Evolutionary conservation across 2,888 invertebrate genomes (phyloP), one percentile per base, ranked within the genome.

Genomic region (Cordilura impudica): DNA sequence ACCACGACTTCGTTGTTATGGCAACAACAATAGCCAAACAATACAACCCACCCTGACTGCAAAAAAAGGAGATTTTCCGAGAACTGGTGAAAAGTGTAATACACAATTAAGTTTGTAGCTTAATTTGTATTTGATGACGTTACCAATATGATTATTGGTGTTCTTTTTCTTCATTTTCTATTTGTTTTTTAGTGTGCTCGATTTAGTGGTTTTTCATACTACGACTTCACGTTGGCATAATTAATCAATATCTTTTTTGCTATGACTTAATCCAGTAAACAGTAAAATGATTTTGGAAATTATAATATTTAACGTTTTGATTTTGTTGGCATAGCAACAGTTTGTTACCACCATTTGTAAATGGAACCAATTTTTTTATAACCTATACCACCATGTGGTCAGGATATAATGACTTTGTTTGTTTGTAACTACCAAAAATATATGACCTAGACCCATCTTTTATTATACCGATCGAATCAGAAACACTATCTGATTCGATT

Each of bases 1-100:
- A 66, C 60, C 61, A 54, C 10, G 26, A 26, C 18, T 21, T 31
- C 58, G 71, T 72, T 63, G 79, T 72, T 79, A 79, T 79, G 71
- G 51, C 60, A 72, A 75, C 75, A 67, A 58, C 21, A 75, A 63
- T 43, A 56, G 54, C 5, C 35, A 39, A 39, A 66, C n/a, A 16
- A 6, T 39, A 26, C 31, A 8, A 53, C 19, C 19, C 35, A 39
- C 35, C 39, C 43, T 53, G 16, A 2, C 10, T 14, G 5, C 31
- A 16, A 16, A 43, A 0, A 12, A 18, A 26, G 21, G 18, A 39
- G 18, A 39, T 5, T 16, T 3, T 60, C 35, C 47, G 10, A 12
- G 43, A n/a, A 45, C 49, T 65, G 29, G 23, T 18, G 56, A 65
- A 71, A 12, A 51, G 5, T 43, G 21, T 12, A 39, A 54, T 53